phyloP scores from a whole-genome alignment of 2,888 invertebrate species.

The Eilema griseolum region DNA sequence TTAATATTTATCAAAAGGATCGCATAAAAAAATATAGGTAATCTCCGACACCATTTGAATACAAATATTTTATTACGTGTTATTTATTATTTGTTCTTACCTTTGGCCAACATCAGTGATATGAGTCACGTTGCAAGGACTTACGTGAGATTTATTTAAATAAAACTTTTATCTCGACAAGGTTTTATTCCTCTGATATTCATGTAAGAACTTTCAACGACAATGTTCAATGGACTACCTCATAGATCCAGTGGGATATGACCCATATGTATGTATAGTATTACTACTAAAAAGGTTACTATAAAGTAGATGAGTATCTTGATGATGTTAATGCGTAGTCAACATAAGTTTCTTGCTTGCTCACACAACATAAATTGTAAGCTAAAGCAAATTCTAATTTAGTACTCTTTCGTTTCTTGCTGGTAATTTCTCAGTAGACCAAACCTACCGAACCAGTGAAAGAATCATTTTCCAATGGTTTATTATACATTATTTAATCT shows the following conservation, averaged over 20 bases:
- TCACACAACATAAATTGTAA: too few species aligned
- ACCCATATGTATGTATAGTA: not conserved
- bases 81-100: conserved; percentile 1
- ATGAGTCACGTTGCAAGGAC: conserved; percentile 4
- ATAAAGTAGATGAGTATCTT: too few species aligned
- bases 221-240: not conserved
- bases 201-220: not conserved
- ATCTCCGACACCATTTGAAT: conserved; percentile 1
- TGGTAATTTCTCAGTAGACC: too few species aligned
- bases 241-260: not conserved
- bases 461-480: too few species aligned
- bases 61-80: conserved; percentile 13
- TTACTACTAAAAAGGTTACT: too few species aligned
- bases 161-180: conserved; percentile 4
- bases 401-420: too few species aligned
- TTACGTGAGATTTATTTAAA: conserved; percentile 4
- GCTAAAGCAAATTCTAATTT: too few species aligned
- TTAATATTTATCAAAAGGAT: not conserved
- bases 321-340: too few species aligned
- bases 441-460: too few species aligned
- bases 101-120: conserved; percentile 4
- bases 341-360: too few species aligned
- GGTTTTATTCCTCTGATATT: not conserved
- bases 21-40: not conserved
- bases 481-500: too few species aligned